Percentiles rank a stretch among this genome's conserved stretches.
Evolutionary conservation across 35 echinoderm and acorn worm genomes (phyloP).

Genomic region (Anneissia japonica): DNA sequence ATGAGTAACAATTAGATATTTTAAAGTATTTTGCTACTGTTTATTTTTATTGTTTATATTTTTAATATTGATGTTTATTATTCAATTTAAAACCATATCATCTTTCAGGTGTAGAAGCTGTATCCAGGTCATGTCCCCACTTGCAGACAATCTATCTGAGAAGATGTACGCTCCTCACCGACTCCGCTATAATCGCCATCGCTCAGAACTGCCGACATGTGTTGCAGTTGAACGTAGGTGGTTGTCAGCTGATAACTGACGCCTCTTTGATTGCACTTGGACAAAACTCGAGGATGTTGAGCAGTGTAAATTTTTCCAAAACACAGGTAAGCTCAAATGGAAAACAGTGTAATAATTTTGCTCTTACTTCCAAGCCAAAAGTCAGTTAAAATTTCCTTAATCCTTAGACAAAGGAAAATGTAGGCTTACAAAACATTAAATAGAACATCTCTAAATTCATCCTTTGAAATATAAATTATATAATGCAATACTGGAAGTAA

Average conservation of each 20-base stretch:
- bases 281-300: slow-evolving; percentile 59
- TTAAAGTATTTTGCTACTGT: too few species aligned
- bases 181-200: slow-evolving; percentile 52
- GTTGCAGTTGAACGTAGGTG: slow-evolving; percentile 78
- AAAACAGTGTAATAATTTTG: too few species aligned
- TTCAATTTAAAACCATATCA: background rate
- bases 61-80: background rate
- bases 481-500: too few species aligned
- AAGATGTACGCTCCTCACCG: slow-evolving; percentile 60
- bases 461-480: too few species aligned
- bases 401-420: too few species aligned
- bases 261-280: slow-evolving; percentile 69
- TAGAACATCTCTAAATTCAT: too few species aligned
- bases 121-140: slow-evolving; percentile 62
- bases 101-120: slow-evolving; percentile 51
- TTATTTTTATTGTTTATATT: background rate
- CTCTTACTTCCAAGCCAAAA: too few species aligned
- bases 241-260: slow-evolving; percentile 64
- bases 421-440: too few species aligned
- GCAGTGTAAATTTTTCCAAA: slow-evolving; percentile 77
- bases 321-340: slow-evolving; percentile 81
- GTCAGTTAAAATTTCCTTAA: too few species aligned
- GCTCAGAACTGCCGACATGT: slow-evolving; percentile 69
- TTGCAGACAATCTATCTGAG: slow-evolving; percentile 56
- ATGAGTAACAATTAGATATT: too few species aligned